Conservation (phyloP, 1,140 invertebrate species). For the Druon quercuslanigerum region DNA sequence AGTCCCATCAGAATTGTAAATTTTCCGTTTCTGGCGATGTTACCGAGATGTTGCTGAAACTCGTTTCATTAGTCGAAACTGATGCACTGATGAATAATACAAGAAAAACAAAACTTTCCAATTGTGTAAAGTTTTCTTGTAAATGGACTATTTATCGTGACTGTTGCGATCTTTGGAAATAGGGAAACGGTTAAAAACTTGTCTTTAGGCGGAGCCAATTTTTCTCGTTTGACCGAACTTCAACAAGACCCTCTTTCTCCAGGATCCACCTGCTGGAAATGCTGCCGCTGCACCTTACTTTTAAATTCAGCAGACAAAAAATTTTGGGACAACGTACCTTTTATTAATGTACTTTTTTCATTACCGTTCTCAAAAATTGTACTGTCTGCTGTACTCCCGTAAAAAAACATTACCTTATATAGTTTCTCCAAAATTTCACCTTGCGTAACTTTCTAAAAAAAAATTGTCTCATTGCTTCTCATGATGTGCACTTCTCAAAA, state of each 20-base stretch:
- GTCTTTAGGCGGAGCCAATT: slow-evolving; percentile 1
- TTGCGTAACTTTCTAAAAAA: no score
- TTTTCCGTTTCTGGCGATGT: slow-evolving; percentile 14
- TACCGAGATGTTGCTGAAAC: slow-evolving; percentile 1
- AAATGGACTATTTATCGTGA: neutral
- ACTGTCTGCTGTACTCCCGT: neutral
- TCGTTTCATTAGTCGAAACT: slow-evolving; percentile 24
- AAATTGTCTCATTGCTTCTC: no score
- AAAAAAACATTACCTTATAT: no score
- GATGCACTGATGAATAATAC: slow-evolving; percentile 30
- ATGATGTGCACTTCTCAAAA: no score
- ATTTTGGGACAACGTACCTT: neutral
- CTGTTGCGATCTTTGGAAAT: neutral
- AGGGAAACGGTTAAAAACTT: slow-evolving; percentile 30
- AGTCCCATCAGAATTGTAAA: slow-evolving; percentile 7
- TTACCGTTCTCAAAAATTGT: neutral
- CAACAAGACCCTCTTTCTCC: slow-evolving; percentile 16
- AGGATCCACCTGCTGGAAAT: slow-evolving; percentile 15
- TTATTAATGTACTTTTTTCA: slow-evolving; percentile 5
- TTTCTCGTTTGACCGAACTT: slow-evolving; percentile 10
- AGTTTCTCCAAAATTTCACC: no score
- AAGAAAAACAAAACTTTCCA: slow-evolving; percentile 31
- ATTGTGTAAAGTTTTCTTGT: slow-evolving; percentile 25
- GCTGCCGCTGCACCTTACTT: neutral
- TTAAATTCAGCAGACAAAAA: neutral